Evolutionary conservation across 2,888 invertebrate genomes (phyloP), one percentile per base, ranked within the genome.

Genomic region (Clepsis dumicolana): DNA sequence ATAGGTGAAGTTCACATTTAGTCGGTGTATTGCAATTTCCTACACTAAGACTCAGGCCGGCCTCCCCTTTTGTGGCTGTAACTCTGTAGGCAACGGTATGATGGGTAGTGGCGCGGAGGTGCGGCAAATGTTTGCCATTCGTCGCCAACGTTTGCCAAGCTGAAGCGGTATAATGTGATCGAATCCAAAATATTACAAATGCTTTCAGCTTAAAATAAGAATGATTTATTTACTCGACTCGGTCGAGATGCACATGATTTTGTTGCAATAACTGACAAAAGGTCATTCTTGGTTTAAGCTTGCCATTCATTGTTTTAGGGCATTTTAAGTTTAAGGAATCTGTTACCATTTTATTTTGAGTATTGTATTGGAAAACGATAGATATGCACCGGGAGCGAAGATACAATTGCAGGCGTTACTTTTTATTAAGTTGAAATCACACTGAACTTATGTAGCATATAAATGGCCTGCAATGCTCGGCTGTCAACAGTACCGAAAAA

Each of bases 11-110:
- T 80, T 87, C 86, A 88, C 85, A 82, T 83, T 84, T 86, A 88
- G 87, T 91, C 87, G 88, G 84, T 91, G 91, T 91, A 85, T 88
- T 86, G 83, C 88, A 87, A 87, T 85, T 83, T 85, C 79, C 74
- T 71, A 73, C 77, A 74, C 78, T 73, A 71, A 69, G 78, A 85
- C 87, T 88, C 81, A 24, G 80, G 84, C 86, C 88, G 88, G 85
- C 88, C 87, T 87, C 56, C 88, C 88, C 80, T 78, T 73, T 74
- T 80, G 82, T 83, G 81, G 77, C 76, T 82, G 79, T 81, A 80
- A 62, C 48, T 70, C 62, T 65, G 61, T 63, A 24, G 65, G 66
- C 66, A 48, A 53, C 59, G 50, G 66, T 60, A 38, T 44, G 56
- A 24, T 21, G 63, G 50, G 48, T 44, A 44, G 68, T 69, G 64